Conservation (phyloP, 1,140 invertebrate species). For the Diabrotica virgifera region DNA sequence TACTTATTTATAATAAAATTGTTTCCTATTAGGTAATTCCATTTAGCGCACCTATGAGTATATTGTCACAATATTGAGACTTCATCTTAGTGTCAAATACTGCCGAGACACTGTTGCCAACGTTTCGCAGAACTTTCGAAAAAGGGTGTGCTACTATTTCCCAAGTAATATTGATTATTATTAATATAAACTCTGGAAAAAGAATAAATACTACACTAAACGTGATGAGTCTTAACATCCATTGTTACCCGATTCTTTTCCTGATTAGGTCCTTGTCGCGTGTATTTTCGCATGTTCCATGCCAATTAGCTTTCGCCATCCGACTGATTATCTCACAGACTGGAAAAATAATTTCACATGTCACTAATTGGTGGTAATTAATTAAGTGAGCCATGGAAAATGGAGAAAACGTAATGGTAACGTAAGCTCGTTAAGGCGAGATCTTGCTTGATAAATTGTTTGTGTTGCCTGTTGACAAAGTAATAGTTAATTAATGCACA, state of each 20-base stretch:
- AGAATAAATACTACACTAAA: too few species aligned
- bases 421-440: conserved; percentile 16
- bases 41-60: too few species aligned
- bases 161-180: too few species aligned
- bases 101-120: too few species aligned
- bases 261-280: background rate
- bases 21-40: too few species aligned
- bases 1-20: too few species aligned
- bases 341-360: conserved; percentile 1
- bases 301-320: background rate
- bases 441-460: conserved; percentile 25
- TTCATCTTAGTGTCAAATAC: too few species aligned
- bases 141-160: too few species aligned
- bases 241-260: background rate
- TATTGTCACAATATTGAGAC: too few species aligned
- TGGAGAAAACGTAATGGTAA: conserved; percentile 14
- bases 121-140: too few species aligned
- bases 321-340: background rate
- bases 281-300: background rate
- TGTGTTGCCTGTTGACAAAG: conserved; percentile 20
- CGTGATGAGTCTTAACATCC: too few species aligned
- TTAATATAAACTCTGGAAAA: too few species aligned
- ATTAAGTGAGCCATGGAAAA: conserved; percentile 13
- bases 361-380: conserved; percentile 20
- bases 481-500: conserved; percentile 24